Evolutionary conservation across 2,888 invertebrate species (phyloP), one percentile per base, ranked within the genome.

Genomic region (Masnerella sp.): DNA sequence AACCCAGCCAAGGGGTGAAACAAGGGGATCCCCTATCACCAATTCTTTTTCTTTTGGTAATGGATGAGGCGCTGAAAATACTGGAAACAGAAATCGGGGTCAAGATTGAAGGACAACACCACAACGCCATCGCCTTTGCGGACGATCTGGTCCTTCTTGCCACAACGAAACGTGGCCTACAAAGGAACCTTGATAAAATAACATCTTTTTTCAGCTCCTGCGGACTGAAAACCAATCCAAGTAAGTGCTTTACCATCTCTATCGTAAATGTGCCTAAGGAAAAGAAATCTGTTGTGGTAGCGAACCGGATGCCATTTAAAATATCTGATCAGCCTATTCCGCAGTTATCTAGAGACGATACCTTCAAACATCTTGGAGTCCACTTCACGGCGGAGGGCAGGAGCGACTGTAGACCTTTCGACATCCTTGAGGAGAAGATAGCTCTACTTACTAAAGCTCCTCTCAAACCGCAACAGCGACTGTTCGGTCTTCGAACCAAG

Each of bases 161-260:
- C 2, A 30, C 49, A 1, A 70, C 62, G 0, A 15, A 11, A 7
- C 17, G 11, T 0, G 81, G 83, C 28, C 77, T 85, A 76, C 82
- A 84, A 71, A 79, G 78, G 71, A 79, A 83, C 18, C 75, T 81
- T 3, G 51, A 72, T 5, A 14, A 7, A 1, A 11, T 28, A 5
- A 52, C 49, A 7, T 36, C 8, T 0, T 77, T 76, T 22, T 54
- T 81, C 1, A 12, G 5, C 1, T 28, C 5, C 0, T 67, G 76
- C 17, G 77, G 81, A 12, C 43, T 82, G 47, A 79, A 83, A 56
- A 43, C 69, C 7, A 81, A 76, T 68, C 22, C 51, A 47, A 73
- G 28, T 34, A 87, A 85, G 78, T 78, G 80, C 68, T 76, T 77
- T 1, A 77, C 81, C 0, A 3, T 82, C 82, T 5, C 43, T 2